Base-by-base conservation (phyloP, 2,888 invertebrate species). In the Atethmia centrago region DNA sequence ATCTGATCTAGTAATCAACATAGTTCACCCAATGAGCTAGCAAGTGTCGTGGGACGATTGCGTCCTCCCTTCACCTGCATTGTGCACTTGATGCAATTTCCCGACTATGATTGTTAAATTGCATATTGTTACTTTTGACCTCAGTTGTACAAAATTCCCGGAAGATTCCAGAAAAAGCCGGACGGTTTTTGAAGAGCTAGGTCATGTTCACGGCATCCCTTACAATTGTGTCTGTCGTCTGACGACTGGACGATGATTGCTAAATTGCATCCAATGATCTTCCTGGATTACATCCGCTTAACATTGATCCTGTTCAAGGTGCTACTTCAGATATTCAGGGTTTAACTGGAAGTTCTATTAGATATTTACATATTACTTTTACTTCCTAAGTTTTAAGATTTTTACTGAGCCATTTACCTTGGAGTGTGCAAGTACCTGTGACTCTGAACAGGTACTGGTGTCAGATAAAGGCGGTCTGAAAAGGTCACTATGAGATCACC, bases 251-350 rank as follows among this genome's bases (percentile, higher is more conserved):
- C 73, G 67, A 72, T 83, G 87, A 89, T 90, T 88, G 78, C 67
- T 88, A 86, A 89, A 90, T 90, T 90, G 88, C 85, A 81, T 79
- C 80, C 83, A 90, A 81, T 85, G 87, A 68, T 86, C 84, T 90
- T 91, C 89, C 89, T 90, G 84, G 79, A 82, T 72, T 55, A 73
- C 84, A 86, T 86, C 89, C 89, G 85, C 84, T 82, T 85, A 74
- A 73, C 76, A 72, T 80, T 84, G 81, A 82, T 72, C 59, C 67
- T 64, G n/a, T 49, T 28, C 73, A 59, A 75, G 56, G 16, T 12
- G 0, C 36, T 66, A 31, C 58, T 55, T 59, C 10, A 42, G 25
- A n/a, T 36, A 45, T 25, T 58, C 45, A 61, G 28, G 42, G 65
- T 53, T 49, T 28, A 59, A 28, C 45, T 45, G 16, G 31, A 56